phyloP scores from a whole-genome alignment of 2,797 vertebrate genomes.

The Melanotaenia boesemani region DNA sequence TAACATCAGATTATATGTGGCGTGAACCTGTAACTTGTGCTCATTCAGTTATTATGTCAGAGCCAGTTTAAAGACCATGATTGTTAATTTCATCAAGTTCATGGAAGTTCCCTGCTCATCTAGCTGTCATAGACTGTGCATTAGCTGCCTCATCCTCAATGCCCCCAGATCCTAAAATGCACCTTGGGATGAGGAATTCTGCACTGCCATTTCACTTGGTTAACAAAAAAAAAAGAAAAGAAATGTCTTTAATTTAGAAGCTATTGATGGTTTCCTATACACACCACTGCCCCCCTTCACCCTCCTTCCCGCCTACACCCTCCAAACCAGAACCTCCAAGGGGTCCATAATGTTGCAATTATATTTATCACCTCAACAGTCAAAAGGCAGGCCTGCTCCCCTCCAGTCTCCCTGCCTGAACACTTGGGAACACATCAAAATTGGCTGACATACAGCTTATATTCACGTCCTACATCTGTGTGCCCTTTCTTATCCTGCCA shows the following conservation, averaged over 20 bases:
- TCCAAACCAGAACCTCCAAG: constrained; percentile 62
- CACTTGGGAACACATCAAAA: constrained; percentile 63
- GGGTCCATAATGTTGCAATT: constrained; percentile 74
- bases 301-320: constrained; percentile 44
- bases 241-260: constrained; percentile 74
- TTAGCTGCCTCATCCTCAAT: constrained; percentile 72
- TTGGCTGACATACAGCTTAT: constrained; percentile 62
- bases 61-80: constrained; percentile 60
- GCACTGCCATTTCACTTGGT: constrained; percentile 64
- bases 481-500: constrained; percentile 45
- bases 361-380: constrained; percentile 79
- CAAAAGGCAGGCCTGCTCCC: constrained; percentile 52
- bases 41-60: constrained; percentile 66
- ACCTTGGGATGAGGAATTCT: constrained; percentile 49
- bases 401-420: constrained; percentile 32
- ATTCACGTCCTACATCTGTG: constrained; percentile 60
- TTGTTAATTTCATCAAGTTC: constrained; percentile 68
- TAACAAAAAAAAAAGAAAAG: constrained; percentile 37
- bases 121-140: constrained; percentile 70
- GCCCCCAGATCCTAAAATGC: constrained; percentile 66
- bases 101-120: constrained; percentile 68
- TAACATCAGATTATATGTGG: constrained; percentile 29
- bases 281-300: constrained; percentile 19
- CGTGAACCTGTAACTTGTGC: constrained; percentile 39
- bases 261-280: constrained; percentile 60